Evolutionary conservation across 2,113 vertebrate species (phyloP).

Genomic region (Charina bottae): DNA sequence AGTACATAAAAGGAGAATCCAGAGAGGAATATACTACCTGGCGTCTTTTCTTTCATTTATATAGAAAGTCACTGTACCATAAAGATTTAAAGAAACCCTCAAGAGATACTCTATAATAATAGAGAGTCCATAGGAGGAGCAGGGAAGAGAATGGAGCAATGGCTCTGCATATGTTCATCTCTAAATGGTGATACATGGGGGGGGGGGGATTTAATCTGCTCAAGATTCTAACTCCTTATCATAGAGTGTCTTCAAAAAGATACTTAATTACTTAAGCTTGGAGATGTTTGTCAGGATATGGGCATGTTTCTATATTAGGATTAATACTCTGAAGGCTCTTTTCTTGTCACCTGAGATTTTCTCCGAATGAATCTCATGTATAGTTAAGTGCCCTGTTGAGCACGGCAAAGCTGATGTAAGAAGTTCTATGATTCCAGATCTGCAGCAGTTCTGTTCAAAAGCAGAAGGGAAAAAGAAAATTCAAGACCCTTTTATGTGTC

Average conservation of each 20-base stretch:
- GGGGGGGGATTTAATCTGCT: constrained; percentile 69
- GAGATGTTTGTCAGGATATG: constrained; percentile 70
- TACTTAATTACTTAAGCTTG: constrained; percentile 76
- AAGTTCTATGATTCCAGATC: constrained; percentile 36
- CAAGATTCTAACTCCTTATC: constrained; percentile 67
- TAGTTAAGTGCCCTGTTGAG: constrained; percentile 59
- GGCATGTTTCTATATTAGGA: constrained; percentile 70
- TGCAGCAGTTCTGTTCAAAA: constrained; percentile 34
- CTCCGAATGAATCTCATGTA: constrained; percentile 58
- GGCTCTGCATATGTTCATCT: constrained; percentile 29
- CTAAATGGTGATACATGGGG: constrained; percentile 38
- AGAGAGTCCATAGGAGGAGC: neutral
- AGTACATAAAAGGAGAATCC: constrained; percentile 27
- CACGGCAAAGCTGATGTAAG: constrained; percentile 44
- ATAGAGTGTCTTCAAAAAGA: constrained; percentile 63
- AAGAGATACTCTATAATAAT: constrained; percentile 27
- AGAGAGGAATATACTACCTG: neutral
- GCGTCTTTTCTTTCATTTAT: neutral
- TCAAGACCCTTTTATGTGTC: neutral
- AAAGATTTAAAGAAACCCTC: constrained; percentile 25
- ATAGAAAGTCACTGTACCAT: neutral
- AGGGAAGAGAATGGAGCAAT: neutral
- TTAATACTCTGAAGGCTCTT: constrained; percentile 70
- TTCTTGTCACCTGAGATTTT: constrained; percentile 72
- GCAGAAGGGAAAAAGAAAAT: too few species aligned